Evolutionary conservation across 2,888 invertebrate genomes (phyloP).

Genomic region (Harpalus rufipes): DNA sequence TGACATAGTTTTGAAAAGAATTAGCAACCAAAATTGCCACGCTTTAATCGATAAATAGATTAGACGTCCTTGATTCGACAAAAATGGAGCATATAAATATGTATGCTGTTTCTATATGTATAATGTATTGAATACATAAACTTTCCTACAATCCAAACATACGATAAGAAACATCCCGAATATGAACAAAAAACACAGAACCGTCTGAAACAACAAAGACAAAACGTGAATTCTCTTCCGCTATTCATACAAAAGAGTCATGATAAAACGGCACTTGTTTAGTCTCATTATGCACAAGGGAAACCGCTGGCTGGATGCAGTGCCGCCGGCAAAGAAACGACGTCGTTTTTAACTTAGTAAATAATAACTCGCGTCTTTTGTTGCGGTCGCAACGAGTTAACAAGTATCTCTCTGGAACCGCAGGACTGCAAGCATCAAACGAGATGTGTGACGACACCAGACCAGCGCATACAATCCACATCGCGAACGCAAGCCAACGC

Average conservation of each 20-base stretch:
- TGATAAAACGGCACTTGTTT: slow-evolving; percentile 65
- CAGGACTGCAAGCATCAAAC: slow-evolving; percentile 14
- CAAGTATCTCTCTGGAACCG: slow-evolving; percentile 55
- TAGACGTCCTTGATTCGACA: background rate
- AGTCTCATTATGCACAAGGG: slow-evolving; percentile 63
- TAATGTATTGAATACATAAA: slow-evolving; percentile 24
- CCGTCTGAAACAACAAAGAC: slow-evolving; percentile 33
- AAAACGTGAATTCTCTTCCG: slow-evolving; percentile 54
- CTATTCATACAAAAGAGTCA: slow-evolving; percentile 54
- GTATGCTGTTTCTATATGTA: background rate
- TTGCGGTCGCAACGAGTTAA: slow-evolving; percentile 64
- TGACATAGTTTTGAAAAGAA: no score
- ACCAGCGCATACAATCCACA: background rate
- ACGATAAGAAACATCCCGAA: slow-evolving; percentile 45
- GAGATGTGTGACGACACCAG: slow-evolving; percentile 1
- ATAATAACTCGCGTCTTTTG: slow-evolving; percentile 64
- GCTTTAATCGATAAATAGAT: background rate
- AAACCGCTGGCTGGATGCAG: slow-evolving; percentile 10
- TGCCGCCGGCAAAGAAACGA: slow-evolving; percentile 21
- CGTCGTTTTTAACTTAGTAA: slow-evolving; percentile 63
- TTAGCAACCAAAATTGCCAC: no score
- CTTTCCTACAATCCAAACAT: slow-evolving; percentile 15
- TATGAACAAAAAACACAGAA: slow-evolving; percentile 44
- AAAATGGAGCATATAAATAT: background rate
- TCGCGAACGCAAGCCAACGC: background rate